Base-by-base conservation (phyloP, 2,797 vertebrate species). In the Chrosomus eos region DNA sequence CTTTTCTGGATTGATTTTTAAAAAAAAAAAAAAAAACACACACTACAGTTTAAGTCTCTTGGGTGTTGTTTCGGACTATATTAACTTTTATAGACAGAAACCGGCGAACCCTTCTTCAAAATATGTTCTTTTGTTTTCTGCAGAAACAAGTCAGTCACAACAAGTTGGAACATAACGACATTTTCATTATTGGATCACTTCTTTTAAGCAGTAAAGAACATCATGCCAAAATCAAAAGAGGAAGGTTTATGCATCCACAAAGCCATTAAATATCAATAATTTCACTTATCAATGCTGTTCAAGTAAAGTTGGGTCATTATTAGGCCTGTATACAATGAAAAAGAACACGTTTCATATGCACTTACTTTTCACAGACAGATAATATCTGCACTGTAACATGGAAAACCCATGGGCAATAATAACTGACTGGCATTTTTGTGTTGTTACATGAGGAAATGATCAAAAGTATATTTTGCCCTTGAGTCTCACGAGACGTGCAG, bases 381-480 rank as follows among this genome's bases (percentile, higher is more conserved):
- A 1, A 38, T 38, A 58, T 77, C 36, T 18, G 53, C 23, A 40
- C 43, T 70, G 19, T 36, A 55, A 55, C 31, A 73, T 51, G 10
- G 70, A 53, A 75, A 75, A 8, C 21, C 11, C 51, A 55, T 75
- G 72, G 48, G 72, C 13, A 55, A 38, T 7, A 36, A 38, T 14
- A 9, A 38, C 13, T 14, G 21, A 38, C 0, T 58, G 13, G 11
- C 33, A 38, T 38, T 38, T 16, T 26, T 33, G 1, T 28, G 40
- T 31, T 31, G 11, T 33, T 60, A 13, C 28, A 43, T 31, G 36
- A 66, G 72, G 51, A 75, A 75, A 66, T 67, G 23, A 83, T 75
- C 55, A 76, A 23, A 3, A 64, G 14, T 43, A 9, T 21, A 9
- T 21, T 53, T 31, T 33, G 1, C 23, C 18, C 13, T 28, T 5